Base-by-base conservation (phyloP, 1,140 invertebrate genomes). In the Aphis gossypii region DNA sequence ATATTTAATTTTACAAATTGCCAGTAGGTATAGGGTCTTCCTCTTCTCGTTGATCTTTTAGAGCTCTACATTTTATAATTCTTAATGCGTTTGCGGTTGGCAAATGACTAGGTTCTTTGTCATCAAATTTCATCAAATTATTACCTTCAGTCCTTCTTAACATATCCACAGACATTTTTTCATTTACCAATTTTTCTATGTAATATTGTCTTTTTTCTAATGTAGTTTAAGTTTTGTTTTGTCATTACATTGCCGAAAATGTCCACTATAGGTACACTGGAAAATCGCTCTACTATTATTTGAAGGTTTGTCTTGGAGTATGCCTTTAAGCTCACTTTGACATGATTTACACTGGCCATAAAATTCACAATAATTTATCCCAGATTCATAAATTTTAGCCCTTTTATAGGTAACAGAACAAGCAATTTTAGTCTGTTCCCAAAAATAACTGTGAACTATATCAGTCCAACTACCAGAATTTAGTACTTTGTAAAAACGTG, bases 391-490 rank as follows among this genome's bases (percentile, higher is more conserved):
- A 48, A 88, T 88, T 4, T 88, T 88, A 30, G 86, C 86, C 9
- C 46, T 88, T 51, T 88, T 88, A 48, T 88, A 88, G 6, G 18
- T 20, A n/a, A 88, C 23, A 1, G 44, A 0, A 3, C 86, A 88
- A 3, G 44, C 44, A n/a, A 88, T 88, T 51, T 88, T 88, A 0
- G 86, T 88, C 6, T 88, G 86, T 20, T 88, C 86, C 46, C 86
- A 88, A 88, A 88, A 88, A 88, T 88, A 46, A 18, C 86, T 88
- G 23, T 88, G 86, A 88, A 88, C 18, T 14, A 88, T 51, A 0
- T 51, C 30, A 1, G 86, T 88, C 46, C 46, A n/a, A 88, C 0
- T 23, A 23, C 68, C 68, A 76, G 30, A n/a, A n/a, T 5, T 76
- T 2, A 76, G 1, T 1, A 35, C 18, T 76, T 76, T 76, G n/a